These are phyloP conservation scores for Bombyx mandarina DNA, from an alignment of 1,140 invertebrate species.

Conservation along the genomic window DNA sequence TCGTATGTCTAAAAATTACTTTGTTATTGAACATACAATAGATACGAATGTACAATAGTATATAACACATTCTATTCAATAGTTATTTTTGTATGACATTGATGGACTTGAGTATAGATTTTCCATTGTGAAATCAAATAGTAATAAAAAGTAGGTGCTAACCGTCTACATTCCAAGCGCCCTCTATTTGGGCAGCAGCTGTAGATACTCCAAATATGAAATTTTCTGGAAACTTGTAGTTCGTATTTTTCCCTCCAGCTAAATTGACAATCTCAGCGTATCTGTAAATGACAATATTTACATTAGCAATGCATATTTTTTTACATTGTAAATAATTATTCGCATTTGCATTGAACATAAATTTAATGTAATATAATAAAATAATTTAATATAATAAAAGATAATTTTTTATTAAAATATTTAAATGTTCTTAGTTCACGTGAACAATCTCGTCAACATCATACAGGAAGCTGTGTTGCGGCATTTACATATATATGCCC, in stretches of 20 bases:
- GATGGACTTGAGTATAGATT: too few species aligned
- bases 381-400: background rate
- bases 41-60: too few species aligned
- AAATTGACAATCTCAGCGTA: constrained; percentile 38
- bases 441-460: too few species aligned
- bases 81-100: too few species aligned
- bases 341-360: too few species aligned
- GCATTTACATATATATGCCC: too few species aligned
- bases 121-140: too few species aligned
- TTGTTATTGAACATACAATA: too few species aligned
- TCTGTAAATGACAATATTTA: constrained; percentile 27
- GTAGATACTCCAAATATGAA: constrained; percentile 73
- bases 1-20: too few species aligned
- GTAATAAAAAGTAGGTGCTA: constrained; percentile 17
- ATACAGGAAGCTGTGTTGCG: too few species aligned
- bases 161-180: constrained; percentile 78
- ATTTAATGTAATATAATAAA: background rate
- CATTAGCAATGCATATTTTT: background rate
- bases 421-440: background rate
- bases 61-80: too few species aligned
- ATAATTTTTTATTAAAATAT: background rate
- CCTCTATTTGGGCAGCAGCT: constrained; percentile 78
- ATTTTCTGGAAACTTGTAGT: constrained; percentile 67
- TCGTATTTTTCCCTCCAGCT: constrained; percentile 43
- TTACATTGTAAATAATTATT: too few species aligned